These are phyloP conservation scores for Engystomops pustulosus DNA, from an alignment of 2,113 vertebrate genomes.

Conservation along the genomic window DNA sequence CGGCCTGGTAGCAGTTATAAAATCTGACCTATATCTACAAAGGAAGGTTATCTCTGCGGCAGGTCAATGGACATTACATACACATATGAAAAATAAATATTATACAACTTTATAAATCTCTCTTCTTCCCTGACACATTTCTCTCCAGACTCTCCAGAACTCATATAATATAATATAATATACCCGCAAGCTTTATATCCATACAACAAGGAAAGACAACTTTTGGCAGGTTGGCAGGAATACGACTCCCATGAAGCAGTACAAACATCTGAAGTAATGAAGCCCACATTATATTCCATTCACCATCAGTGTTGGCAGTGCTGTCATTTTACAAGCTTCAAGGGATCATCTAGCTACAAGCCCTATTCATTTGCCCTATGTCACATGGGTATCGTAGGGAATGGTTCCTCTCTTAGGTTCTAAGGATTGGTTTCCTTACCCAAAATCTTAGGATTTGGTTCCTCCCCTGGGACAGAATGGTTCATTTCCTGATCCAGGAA, in stretches of 20 bases:
- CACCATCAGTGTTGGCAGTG: not conserved
- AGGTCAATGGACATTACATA: slow-evolving; percentile 29
- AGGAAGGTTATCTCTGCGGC: slow-evolving; percentile 8
- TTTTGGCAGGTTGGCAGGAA: not conserved
- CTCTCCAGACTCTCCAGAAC: not conserved
- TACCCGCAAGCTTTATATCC: not conserved
- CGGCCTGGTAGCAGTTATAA: slow-evolving; percentile 25
- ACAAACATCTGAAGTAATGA: not conserved
- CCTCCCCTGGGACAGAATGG: too few species aligned
- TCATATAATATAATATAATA: not conserved
- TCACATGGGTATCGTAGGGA: not conserved
- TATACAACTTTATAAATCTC: slow-evolving; percentile 25
- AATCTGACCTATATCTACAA: slow-evolving; percentile 48
- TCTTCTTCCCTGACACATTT: not conserved
- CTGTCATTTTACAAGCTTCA: not conserved
- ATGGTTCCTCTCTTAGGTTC: too few species aligned
- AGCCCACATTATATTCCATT: not conserved
- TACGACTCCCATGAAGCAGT: not conserved
- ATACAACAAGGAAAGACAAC: slow-evolving; percentile 3
- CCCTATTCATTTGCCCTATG: not conserved
- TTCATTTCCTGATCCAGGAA: too few species aligned
- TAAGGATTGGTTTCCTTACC: too few species aligned
- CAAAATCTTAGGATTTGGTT: too few species aligned
- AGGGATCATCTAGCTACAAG: too few species aligned
- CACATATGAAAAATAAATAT: slow-evolving; percentile 39